Percentiles rank a stretch among this genome's conserved stretches.
These are phyloP conservation scores for Electrona antarctica DNA, from an alignment of 2,113 vertebrate species.

Conservation along the genomic window DNA sequence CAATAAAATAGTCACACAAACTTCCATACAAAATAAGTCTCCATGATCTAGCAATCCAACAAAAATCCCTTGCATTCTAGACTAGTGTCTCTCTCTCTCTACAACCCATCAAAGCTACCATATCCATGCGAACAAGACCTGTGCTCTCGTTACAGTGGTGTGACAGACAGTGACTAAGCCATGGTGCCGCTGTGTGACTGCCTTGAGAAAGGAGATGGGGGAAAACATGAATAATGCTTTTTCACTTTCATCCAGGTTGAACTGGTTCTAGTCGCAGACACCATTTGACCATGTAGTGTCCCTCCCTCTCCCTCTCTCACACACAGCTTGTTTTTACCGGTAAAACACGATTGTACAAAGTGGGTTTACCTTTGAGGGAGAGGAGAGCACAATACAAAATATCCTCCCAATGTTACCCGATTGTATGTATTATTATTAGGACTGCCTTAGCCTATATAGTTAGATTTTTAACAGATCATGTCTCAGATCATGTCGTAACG, in stretches of 20 bases:
- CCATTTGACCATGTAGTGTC: background rate
- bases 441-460: too few species aligned
- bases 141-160: background rate
- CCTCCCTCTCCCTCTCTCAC: background rate
- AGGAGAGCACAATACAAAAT: too few species aligned
- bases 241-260: slow-evolving; percentile 24
- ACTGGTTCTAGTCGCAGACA: slow-evolving; percentile 40
- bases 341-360: background rate
- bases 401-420: too few species aligned
- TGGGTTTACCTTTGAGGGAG: too few species aligned
- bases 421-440: too few species aligned
- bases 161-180: slow-evolving; percentile 22
- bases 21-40: background rate
- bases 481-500: too few species aligned
- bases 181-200: background rate
- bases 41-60: background rate
- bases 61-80: background rate
- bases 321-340: background rate
- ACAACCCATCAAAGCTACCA: background rate
- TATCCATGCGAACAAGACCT: too few species aligned
- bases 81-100: background rate
- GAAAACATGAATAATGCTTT: background rate
- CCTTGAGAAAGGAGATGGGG: background rate
- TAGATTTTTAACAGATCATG: too few species aligned
- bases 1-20: background rate